These are phyloP conservation scores for Thinocorus orbignyianus DNA, from an alignment of 2,113 vertebrate species.

Conservation along the genomic window DNA sequence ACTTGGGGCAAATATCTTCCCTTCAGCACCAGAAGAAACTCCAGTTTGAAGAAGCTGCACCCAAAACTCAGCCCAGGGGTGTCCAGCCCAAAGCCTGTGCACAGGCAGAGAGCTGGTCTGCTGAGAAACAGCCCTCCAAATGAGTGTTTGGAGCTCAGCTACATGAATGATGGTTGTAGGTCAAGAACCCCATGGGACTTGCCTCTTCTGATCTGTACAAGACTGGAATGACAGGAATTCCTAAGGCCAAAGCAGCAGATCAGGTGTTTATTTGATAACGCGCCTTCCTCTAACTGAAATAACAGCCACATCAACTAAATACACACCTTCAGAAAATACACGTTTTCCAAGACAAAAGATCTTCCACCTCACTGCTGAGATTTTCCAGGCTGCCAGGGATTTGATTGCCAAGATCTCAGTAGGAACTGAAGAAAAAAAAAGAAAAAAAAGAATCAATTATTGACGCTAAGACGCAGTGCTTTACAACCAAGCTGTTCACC, in stretches of 20 bases:
- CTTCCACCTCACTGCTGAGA: neutral
- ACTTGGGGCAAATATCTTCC: neutral
- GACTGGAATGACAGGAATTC: neutral
- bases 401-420: neutral
- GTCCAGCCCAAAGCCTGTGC: neutral
- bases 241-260: neutral
- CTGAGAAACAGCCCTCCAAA: neutral
- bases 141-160: neutral
- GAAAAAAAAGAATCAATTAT: constrained; percentile 1
- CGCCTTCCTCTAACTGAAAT: neutral
- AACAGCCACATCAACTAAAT: neutral
- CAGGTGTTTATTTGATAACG: neutral
- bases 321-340: neutral
- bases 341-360: neutral
- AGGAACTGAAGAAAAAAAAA: neutral
- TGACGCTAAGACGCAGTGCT: neutral
- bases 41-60: neutral
- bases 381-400: neutral
- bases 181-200: neutral
- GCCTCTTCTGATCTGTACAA: neutral
- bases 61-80: neutral
- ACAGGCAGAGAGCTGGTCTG: neutral
- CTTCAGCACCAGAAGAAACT: neutral
- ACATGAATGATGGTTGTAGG: neutral
- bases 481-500: neutral